phyloP scores from a whole-genome alignment of 35 echinoderm and acorn worm species.

The Strongylocentrotus purpuratus region DNA sequence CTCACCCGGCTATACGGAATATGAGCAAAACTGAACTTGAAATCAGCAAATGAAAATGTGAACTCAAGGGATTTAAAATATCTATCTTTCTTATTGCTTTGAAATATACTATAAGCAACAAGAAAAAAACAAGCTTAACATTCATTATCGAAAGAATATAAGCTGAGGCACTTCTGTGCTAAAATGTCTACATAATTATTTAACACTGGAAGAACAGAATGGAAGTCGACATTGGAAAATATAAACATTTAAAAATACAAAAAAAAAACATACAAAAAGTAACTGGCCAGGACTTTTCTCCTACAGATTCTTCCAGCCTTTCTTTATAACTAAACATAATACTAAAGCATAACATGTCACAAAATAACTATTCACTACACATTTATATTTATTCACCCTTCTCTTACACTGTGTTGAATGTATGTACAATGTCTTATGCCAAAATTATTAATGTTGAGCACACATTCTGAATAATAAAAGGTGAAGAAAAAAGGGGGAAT shows the following conservation, averaged over 20 bases:
- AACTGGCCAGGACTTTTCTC: slow-evolving; percentile 10
- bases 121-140: not conserved
- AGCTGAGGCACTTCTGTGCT: not conserved
- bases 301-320: not conserved
- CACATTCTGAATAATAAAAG: not conserved
- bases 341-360: slow-evolving; percentile 20
- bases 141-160: not conserved
- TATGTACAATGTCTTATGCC: not conserved
- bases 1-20: not conserved
- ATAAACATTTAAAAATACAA: slow-evolving; percentile 30
- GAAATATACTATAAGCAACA: slow-evolving; percentile 16
- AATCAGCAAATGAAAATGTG: not conserved
- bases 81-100: not conserved
- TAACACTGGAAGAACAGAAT: slow-evolving; percentile 26
- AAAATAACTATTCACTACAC: not conserved
- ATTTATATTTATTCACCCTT: not conserved
- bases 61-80: not conserved
- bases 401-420: not conserved
- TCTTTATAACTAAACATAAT: not conserved
- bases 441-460: not conserved
- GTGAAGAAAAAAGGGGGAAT: not conserved
- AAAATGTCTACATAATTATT: slow-evolving; percentile 5
- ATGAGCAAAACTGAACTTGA: not conserved
- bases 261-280: not conserved
- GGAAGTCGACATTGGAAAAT: slow-evolving; percentile 6